These are phyloP conservation scores for Cataglyphis hispanica DNA, from an alignment of 1,140 invertebrate genomes.

Conservation along the genomic window DNA sequence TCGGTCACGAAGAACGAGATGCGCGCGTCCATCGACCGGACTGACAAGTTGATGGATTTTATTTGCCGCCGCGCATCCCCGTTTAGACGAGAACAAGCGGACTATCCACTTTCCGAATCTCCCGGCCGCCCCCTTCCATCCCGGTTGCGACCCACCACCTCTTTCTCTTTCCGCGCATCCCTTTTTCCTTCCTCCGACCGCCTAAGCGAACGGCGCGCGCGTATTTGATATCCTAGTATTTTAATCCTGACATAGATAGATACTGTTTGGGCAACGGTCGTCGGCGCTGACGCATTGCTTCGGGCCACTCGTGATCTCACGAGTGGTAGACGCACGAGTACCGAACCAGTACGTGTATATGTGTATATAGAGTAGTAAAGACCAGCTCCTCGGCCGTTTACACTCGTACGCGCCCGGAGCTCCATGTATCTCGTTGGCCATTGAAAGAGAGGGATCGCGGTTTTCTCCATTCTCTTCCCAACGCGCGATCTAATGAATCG, in stretches of 20 bases:
- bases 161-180: constrained; percentile 75
- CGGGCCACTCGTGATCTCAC: constrained; percentile 55
- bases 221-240: constrained; percentile 84
- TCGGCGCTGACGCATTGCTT: constrained; percentile 75
- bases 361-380: background rate
- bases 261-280: constrained; percentile 83
- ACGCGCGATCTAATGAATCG: constrained; percentile 53
- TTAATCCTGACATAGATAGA: constrained; percentile 87
- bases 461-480: constrained; percentile 50
- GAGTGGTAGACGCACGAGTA: constrained; percentile 8
- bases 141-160: constrained; percentile 6
- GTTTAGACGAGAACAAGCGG: constrained; percentile 75
- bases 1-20: constrained; percentile 57
- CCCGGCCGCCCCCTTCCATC: constrained; percentile 68
- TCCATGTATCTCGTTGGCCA: constrained; percentile 31
- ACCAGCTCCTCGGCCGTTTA: constrained; percentile 12
- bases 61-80: constrained; percentile 82
- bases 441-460: constrained; percentile 60
- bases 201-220: constrained; percentile 34
- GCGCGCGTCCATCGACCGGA: constrained; percentile 61
- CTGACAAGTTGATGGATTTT: constrained; percentile 86
- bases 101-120: constrained; percentile 73
- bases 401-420: constrained; percentile 56
- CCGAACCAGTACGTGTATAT: background rate
- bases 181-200: constrained; percentile 73